Percentiles rank a stretch among this genome's conserved stretches.
Evolutionary conservation across 2,113 vertebrate species (phyloP).

Genomic region (Scytalopus superciliaris): DNA sequence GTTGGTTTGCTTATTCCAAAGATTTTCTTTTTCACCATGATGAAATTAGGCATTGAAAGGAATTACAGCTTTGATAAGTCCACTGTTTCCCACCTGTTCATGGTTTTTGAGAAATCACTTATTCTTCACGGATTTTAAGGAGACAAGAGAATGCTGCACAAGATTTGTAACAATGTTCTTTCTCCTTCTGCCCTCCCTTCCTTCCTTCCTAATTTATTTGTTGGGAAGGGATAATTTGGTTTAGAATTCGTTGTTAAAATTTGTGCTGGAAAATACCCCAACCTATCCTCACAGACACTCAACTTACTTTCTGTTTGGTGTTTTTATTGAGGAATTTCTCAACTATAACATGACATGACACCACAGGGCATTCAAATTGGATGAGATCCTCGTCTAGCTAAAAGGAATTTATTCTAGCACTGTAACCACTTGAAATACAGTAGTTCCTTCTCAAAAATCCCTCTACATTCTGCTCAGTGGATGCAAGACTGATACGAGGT

Average conservation of each 20-base stretch:
- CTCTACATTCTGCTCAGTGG: constrained; percentile 34
- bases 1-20: neutral
- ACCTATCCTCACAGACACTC: constrained; percentile 44
- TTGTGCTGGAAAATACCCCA: constrained; percentile 70
- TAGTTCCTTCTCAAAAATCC: constrained; percentile 60
- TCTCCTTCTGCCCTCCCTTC: too few species aligned
- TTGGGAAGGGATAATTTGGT: constrained; percentile 11
- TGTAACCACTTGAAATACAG: constrained; percentile 61
- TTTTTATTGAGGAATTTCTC: constrained; percentile 81
- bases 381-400: constrained; percentile 54
- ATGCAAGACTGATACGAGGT: constrained; percentile 54
- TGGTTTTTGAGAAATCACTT: neutral
- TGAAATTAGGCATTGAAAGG: neutral
- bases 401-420: constrained; percentile 52
- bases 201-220: neutral
- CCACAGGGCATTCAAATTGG: constrained; percentile 60
- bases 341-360: constrained; percentile 77
- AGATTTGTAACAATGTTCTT: neutral
- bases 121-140: neutral
- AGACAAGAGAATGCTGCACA: neutral
- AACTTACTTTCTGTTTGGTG: constrained; percentile 72
- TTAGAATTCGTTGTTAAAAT: constrained; percentile 65
- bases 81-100: neutral
- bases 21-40: neutral
- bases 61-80: neutral